phyloP scores from a whole-genome alignment of 2,888 invertebrate genomes.

The Dichetophora obliterata region DNA sequence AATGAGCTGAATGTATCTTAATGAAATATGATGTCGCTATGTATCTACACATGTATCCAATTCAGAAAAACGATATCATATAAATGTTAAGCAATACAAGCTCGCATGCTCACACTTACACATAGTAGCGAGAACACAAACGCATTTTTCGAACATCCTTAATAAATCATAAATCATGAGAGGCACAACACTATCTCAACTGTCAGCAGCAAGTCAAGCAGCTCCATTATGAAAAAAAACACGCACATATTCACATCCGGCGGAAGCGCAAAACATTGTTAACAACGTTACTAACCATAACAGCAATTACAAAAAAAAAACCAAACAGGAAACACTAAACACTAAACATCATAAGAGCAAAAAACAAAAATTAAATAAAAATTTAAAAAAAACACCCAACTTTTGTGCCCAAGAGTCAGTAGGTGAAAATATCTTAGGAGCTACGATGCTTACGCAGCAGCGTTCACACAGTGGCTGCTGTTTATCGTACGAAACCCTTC shows the following conservation, averaged over 20 bases:
- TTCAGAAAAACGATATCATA: too few species aligned
- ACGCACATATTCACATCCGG: background rate
- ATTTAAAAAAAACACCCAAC: background rate
- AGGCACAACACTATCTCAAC: slow-evolving; percentile 5
- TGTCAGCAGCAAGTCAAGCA: slow-evolving; percentile 8
- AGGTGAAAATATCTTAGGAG: background rate
- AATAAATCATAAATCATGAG: background rate
- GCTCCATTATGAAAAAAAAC: background rate
- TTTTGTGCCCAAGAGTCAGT: background rate
- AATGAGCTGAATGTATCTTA: too few species aligned
- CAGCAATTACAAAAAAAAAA: background rate
- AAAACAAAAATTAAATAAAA: background rate
- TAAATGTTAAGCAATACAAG: too few species aligned
- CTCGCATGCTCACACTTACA: too few species aligned
- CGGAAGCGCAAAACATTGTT: slow-evolving; percentile 3
- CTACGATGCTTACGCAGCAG: background rate
- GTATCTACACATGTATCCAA: too few species aligned
- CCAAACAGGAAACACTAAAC: background rate
- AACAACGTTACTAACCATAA: background rate
- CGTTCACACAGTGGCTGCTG: background rate
- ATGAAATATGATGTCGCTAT: too few species aligned
- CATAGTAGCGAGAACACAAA: too few species aligned
- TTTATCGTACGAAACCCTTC: background rate
- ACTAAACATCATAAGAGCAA: background rate
- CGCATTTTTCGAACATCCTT: background rate